Conservation (phyloP, 2,797 vertebrate species). For the Phylloscopus collybita region DNA sequence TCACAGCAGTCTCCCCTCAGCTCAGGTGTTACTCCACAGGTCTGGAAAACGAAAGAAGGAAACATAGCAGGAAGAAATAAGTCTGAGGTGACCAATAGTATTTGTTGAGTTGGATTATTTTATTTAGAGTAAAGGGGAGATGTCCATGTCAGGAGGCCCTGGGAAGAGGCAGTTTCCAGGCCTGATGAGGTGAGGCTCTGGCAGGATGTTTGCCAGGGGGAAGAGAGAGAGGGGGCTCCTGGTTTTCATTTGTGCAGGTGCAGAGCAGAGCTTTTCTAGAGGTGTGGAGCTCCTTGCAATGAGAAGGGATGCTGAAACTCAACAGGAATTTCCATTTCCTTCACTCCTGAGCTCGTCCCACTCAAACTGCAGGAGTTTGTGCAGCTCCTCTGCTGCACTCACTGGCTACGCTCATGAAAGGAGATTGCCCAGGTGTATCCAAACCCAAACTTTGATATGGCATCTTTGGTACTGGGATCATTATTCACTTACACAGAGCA, state of each 20-base stretch:
- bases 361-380: background rate
- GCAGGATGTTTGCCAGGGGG: background rate
- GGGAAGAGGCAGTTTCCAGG: background rate
- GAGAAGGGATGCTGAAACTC: background rate
- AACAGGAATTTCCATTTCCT: background rate
- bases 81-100: background rate
- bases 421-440: background rate
- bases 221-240: background rate
- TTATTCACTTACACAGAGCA: background rate
- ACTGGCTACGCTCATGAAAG: background rate
- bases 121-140: background rate
- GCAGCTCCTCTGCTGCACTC: background rate
- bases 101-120: background rate
- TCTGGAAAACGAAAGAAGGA: background rate
- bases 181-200: background rate
- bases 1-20: background rate
- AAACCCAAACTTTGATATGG: background rate
- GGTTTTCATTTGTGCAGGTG: background rate
- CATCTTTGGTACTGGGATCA: background rate
- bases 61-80: background rate
- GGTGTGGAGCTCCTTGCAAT: background rate
- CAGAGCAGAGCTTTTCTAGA: background rate
- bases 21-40: background rate
- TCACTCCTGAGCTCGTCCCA: background rate
- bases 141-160: accelerated